Evolutionary conservation across 2,113 vertebrate genomes (phyloP).

Genomic region (Phalacrocorax carbo): DNA sequence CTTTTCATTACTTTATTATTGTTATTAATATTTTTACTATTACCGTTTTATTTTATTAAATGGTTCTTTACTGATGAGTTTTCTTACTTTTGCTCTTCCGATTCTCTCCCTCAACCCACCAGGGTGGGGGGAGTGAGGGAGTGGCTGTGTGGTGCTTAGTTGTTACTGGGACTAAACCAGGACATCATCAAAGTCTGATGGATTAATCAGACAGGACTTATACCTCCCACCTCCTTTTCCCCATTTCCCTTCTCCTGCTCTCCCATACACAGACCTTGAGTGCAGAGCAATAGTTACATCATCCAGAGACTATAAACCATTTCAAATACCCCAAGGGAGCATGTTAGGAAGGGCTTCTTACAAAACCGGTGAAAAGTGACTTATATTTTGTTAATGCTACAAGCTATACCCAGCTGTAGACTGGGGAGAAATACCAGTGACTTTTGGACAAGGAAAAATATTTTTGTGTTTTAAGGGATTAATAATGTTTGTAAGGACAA

Average conservation of each 20-base stretch:
- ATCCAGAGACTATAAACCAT: not conserved
- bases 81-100: no score
- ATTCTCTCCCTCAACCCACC: no score
- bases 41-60: no score
- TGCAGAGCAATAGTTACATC: not conserved
- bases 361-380: not conserved
- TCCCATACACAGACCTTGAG: rapidly evolving
- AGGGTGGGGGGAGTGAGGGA: no score
- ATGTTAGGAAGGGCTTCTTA: not conserved
- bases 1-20: no score
- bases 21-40: no score
- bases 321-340: not conserved
- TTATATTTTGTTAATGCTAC: not conserved
- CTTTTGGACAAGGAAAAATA: not conserved
- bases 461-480: not conserved
- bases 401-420: not conserved
- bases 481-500: not conserved
- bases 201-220: not conserved
- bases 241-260: not conserved
- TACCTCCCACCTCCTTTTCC: not conserved
- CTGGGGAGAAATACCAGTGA: not conserved
- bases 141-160: no score
- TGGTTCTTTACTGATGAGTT: no score
- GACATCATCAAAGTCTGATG: not conserved
- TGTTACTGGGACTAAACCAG: no score